These are phyloP conservation scores for Lathamus discolor DNA, from an alignment of 2,113 vertebrate genomes.

Conservation along the genomic window DNA sequence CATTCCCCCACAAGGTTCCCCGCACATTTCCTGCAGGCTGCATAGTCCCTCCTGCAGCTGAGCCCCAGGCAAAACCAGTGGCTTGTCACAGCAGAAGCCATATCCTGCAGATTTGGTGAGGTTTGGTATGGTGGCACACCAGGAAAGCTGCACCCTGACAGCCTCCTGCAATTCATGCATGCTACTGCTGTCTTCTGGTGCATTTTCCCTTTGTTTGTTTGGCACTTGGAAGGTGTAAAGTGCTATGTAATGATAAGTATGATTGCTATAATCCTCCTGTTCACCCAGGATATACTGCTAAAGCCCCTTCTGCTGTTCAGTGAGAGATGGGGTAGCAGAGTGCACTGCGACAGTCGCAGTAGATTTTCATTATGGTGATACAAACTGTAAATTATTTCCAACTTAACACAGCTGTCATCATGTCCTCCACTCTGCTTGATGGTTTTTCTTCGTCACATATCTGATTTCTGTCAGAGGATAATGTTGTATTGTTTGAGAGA, in stretches of 20 bases:
- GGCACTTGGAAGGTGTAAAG: slow-evolving; percentile 19
- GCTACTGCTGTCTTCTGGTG: not conserved
- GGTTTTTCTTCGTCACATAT: slow-evolving; percentile 57
- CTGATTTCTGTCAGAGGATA: slow-evolving; percentile 70
- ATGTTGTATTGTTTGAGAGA: slow-evolving; percentile 62
- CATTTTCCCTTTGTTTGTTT: not conserved
- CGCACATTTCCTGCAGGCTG: not conserved
- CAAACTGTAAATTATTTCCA: slow-evolving; percentile 69
- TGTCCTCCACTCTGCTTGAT: slow-evolving; percentile 49
- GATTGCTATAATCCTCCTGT: slow-evolving; percentile 40
- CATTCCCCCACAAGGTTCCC: not conserved
- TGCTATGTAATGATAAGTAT: slow-evolving; percentile 14
- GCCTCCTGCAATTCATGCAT: not conserved
- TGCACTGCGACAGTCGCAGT: slow-evolving; percentile 25
- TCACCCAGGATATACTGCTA: slow-evolving; percentile 45
- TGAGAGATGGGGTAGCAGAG: slow-evolving; percentile 14
- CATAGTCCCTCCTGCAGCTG: not conserved
- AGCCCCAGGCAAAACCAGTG: fast-evolving
- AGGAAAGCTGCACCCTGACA: not conserved
- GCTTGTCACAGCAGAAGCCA: not conserved
- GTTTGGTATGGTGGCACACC: fast-evolving
- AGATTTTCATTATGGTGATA: slow-evolving; percentile 68
- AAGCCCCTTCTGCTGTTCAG: slow-evolving; percentile 35
- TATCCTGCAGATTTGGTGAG: not conserved
- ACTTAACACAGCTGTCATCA: slow-evolving; percentile 58